Base-by-base conservation (phyloP, 2,113 vertebrate genomes). In the Gallinago media region DNA sequence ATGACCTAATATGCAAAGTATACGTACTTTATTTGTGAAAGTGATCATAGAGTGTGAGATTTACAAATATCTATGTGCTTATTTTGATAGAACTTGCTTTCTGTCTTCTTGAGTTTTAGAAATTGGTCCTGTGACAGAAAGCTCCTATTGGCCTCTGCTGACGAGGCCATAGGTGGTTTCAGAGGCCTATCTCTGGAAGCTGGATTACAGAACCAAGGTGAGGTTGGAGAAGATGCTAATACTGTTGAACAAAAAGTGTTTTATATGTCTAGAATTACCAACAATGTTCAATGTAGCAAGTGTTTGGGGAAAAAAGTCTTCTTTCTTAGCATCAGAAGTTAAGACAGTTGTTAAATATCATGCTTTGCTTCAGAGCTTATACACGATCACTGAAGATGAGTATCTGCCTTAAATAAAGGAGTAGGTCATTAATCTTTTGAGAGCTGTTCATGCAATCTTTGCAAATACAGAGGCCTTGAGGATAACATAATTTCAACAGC, bases 351-450 rank as follows among this genome's bases (percentile, higher is more conserved):
- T 59, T 88, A 74, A 36, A 93, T 92, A 71, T 85, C 65, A 42
- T 47, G n/a, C 63, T 91, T 61, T 42, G 65, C 77, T 88, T 95
- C 49, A n/a, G 79, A 79, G 38, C 77, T 91, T 25, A 8, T 29
- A 4, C 1, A 5, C 21, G 19, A 73, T 83, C 50, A 17, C 67
- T 70, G 85, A 66, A 82, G 90, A 77, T 63, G 54, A 87, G 63
- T n/a, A 73, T 68, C 78, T 94, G 58, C 81, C 77, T 90, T 67
- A 77, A 88, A 50, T 79, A 91, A 77, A 94, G 62, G 75, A 86
- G 55, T 49, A 88, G 66, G 46, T 71, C 86, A 52, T 91, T 79
- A 67, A 82, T 94, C 61, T 79, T 92, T 34, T 46, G 68, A 79
- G 40, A 68, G 25, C 65, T 86, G 50, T 65, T 85, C 38, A 20